phyloP scores from a whole-genome alignment of 1,140 invertebrate species.

The Cherax destructor region DNA sequence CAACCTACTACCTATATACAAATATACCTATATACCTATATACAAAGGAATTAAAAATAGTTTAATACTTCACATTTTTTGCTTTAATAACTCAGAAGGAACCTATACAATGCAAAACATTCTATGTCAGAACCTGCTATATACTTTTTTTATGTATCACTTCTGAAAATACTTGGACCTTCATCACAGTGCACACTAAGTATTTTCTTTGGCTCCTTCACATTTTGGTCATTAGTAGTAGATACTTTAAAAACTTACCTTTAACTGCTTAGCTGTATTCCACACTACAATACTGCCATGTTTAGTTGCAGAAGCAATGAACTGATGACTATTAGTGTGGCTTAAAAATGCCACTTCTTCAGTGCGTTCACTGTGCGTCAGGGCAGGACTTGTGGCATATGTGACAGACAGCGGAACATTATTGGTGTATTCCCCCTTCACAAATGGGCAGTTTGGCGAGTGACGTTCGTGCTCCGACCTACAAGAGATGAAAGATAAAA shows the following conservation, averaged over 20 bases:
- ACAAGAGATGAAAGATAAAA: constrained; percentile 8
- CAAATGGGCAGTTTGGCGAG: constrained; percentile 93
- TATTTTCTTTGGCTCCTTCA: too few relatives aligned
- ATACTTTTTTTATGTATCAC: too few relatives aligned
- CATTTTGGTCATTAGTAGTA: too few relatives aligned
- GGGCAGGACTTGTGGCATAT: constrained; percentile 89
- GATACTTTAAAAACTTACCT: constrained; percentile 75
- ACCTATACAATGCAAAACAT: too few relatives aligned
- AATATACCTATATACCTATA: too few relatives aligned
- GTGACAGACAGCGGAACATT: constrained; percentile 95
- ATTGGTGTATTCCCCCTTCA: constrained; percentile 95
- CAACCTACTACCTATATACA: too few relatives aligned
- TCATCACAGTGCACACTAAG: too few relatives aligned
- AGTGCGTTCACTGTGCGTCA: constrained; percentile 77
- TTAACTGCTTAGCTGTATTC: constrained; percentile 81
- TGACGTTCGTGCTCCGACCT: constrained; percentile 96
- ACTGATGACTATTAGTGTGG: constrained; percentile 81
- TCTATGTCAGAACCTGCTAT: too few relatives aligned
- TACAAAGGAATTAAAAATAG: too few relatives aligned
- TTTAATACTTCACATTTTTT: too few relatives aligned
- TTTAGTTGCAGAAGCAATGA: constrained; percentile 79
- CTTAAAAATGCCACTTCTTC: constrained; percentile 83
- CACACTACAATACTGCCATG: constrained; percentile 82
- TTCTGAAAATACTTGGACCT: too few relatives aligned
- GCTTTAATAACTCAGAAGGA: too few relatives aligned